Base-by-base conservation (phyloP, 2,888 invertebrate species). In the Philereme vetulata region DNA sequence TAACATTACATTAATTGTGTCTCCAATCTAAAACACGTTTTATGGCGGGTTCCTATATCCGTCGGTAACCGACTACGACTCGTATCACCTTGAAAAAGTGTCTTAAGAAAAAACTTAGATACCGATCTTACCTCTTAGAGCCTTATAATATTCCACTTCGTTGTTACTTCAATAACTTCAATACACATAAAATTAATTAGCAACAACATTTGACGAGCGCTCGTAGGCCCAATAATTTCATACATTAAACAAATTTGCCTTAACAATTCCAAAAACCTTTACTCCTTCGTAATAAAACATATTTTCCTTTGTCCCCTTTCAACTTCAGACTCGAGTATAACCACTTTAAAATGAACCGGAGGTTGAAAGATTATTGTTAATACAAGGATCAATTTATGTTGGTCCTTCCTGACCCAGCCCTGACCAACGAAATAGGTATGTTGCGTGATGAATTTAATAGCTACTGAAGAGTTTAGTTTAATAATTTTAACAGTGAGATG, bases 401-500 rank as follows among this genome's bases (percentile, higher is more conserved):
- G 73, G 82, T 56, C 56, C 4, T 4, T 58, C 51, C 58, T 84
- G 85, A 85, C 84, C 84, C 74, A 84, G 72, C 81, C 81, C 72
- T 82, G 84, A 82, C 82, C 81, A 70, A 74, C 83, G 80, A 84
- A 86, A 85, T 83, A 84, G 81, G 82, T 75, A 72, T 73, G 77
- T 86, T 80, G 86, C 86, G 86, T 86, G 86, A 77, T 72, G 64
- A 71, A 71, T 73, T 75, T 78, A 80, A 82, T 80, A 75, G 80
- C 68, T 45, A 55, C 58, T 62, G 55, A 59, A 63, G 67, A 64
- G 63, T 62, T 66, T 58, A 45, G 54, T 55, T 59, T 53, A 54
- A 55, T 62, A 54, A 62, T 72, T 67, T 56, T 64, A 64, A 62
- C 64, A 67, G 65, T 60, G 71, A 74, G 75, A 78, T 78, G 74